A percentile compares a stretch with the other conserved stretches of the same genome.
Evolutionary conservation across 2,888 invertebrate genomes (phyloP).

Genomic region (Mythimna pallens): DNA sequence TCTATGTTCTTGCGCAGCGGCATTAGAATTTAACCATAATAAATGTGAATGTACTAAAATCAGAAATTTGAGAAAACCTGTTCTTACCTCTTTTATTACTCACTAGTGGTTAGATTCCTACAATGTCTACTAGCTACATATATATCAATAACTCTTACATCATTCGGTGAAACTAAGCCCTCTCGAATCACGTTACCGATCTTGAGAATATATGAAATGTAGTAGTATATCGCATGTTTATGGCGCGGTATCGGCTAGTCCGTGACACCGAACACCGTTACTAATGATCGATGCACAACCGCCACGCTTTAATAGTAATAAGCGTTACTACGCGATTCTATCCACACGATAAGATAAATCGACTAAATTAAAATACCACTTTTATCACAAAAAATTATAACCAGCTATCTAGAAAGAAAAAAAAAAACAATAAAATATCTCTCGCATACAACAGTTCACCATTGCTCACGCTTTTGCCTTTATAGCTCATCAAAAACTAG

Average conservation of each 20-base stretch:
- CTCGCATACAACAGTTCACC: constrained; percentile 26
- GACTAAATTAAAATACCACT: constrained; percentile 56
- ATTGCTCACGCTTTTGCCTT: constrained; percentile 49
- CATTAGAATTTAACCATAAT: not conserved
- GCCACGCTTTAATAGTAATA: constrained; percentile 72
- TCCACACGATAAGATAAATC: constrained; percentile 71
- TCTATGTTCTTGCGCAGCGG: not conserved
- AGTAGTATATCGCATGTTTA: constrained; percentile 54
- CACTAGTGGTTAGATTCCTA: constrained; percentile 1
- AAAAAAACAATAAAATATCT: constrained; percentile 22
- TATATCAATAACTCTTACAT: constrained; percentile 41
- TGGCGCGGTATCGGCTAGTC: constrained; percentile 61
- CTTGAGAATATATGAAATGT: constrained; percentile 37
- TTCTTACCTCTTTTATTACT: constrained; percentile 5
- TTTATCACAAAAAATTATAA: constrained; percentile 37
- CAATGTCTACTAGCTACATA: constrained; percentile 21
- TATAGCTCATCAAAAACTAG: constrained; percentile 56
- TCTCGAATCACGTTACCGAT: constrained; percentile 35
- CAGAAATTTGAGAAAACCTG: constrained; percentile 9
- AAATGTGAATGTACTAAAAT: not conserved
- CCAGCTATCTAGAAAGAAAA: constrained; percentile 5
- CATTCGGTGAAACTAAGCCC: constrained; percentile 48
- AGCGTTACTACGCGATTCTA: constrained; percentile 68
- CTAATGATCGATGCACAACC: constrained; percentile 78
- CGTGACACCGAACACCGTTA: constrained; percentile 75